Evolutionary conservation across 2,888 invertebrate species (phyloP), one percentile per base, ranked within the genome.

Genomic region (Napeogenes sylphis): DNA sequence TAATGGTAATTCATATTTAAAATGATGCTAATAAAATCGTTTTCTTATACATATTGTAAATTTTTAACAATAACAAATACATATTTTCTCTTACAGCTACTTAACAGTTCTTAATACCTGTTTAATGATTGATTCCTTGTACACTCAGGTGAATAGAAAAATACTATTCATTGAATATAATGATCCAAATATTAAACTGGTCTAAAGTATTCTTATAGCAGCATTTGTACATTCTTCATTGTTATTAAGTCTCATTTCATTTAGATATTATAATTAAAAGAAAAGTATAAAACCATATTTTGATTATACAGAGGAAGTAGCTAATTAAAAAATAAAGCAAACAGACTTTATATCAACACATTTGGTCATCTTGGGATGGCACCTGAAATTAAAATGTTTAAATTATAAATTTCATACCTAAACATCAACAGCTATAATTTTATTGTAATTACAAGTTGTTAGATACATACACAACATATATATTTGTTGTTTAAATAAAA

Each of bases 301-400:
- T 42, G 42, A 54, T 21, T 56, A 57, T 47, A 57, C 59, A 62
- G 65, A 65, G 65, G 59, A 63, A 60, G 47, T 61, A 58, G 60
- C 61, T 62, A 57, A 56, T 60, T 45, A 55, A 55, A 55, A 59
- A 63, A 61, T 45, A 56, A n/a, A 60, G 58, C 21, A 53, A 54
- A 45, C 45, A 51, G 45, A 54, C 58, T 55, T 59, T 56, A 57
- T 71, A 82, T 87, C 86, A 90, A 87, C 87, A 88, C 89, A 90
- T 90, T 74, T 91, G 86, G 71, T 91, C 89, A 72, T 91, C 91
- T 71, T 85, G 87, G 71, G 85, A 71, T 66, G 81, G 86, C 81
- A 83, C 86, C 93, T 93, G 84, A 63, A 58, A 62, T 64, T 55
- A 55, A 54, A 45, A 54, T 60, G 45, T 53, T 5, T 35, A 35